A percentile compares a stretch with the other conserved stretches of the same genome.
phyloP scores from a whole-genome alignment of 2,797 vertebrate genomes.

The Diceros bicornis region DNA sequence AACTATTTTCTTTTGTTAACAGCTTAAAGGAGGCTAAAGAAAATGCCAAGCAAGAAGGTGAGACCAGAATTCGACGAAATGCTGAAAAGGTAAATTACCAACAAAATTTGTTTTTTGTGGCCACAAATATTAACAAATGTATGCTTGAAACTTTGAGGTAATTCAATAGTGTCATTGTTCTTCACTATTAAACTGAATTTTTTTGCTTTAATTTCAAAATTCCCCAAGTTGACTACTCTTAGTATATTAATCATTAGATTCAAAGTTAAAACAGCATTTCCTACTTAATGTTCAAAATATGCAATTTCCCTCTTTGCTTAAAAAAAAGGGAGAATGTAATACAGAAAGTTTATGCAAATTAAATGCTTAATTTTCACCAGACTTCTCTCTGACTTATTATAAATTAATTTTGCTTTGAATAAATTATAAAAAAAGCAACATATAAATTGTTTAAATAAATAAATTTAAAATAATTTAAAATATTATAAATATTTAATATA shows the following conservation, averaged over 20 bases:
- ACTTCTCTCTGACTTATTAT: neutral
- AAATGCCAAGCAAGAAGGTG: slow-evolving; percentile 30
- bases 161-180: neutral
- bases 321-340: neutral
- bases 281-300: neutral
- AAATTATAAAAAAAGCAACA: neutral
- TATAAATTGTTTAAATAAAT: slow-evolving; percentile 12
- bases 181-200: neutral
- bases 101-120: neutral
- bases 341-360: neutral
- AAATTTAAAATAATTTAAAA: neutral
- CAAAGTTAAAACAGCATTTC: neutral
- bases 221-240: neutral
- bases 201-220: slow-evolving; percentile 11
- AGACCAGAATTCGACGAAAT: slow-evolving; percentile 64
- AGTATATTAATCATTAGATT: neutral
- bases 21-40: slow-evolving; percentile 83
- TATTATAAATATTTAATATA: no score
- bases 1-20: slow-evolving; percentile 38
- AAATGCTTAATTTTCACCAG: neutral
- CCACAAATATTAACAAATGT: neutral
- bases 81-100: slow-evolving; percentile 69
- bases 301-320: neutral
- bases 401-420: slow-evolving; percentile 55
- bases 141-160: neutral